Evolutionary conservation across 2,888 invertebrate genomes (phyloP), one percentile per base, ranked within the genome.

Genomic region (Melanostoma mellinum): DNA sequence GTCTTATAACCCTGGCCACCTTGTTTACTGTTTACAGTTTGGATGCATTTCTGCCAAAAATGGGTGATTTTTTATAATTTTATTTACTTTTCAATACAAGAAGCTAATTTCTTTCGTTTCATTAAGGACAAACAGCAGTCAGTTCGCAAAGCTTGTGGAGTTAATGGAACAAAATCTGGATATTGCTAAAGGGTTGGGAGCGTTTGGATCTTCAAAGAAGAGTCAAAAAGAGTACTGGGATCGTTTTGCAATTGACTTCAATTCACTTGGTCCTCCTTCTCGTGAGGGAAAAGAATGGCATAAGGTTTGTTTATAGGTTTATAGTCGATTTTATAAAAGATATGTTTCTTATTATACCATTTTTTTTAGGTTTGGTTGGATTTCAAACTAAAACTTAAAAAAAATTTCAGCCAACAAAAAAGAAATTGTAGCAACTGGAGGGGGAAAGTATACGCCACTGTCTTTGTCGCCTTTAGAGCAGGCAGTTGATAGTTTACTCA

Each of bases 281-380:
- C 9, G 32, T 1, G 42, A 44, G 33, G 60, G 60, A 33, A 60
- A 60, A n/a, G 60, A 60, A 33, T 33, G 44, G 60, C 60, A 60
- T 60, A 60, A 60, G 32, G 50, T 50, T 6, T 32, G 50, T 32
- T 32, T 8, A 32, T 3, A 6, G n/a, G n/a, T n/a, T n/a, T n/a
- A n/a, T n/a, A n/a, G n/a, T n/a, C n/a, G n/a, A n/a, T n/a, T n/a
- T n/a, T n/a, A 50, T 8, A 32, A 50, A 50, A 30, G 32, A 6
- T 6, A 48, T 2, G n/a, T 33, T 52, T 35, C 4, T n/a, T n/a
- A 52, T 1, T 33, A 2, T 33, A n/a, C n/a, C n/a, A n/a, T 44
- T 9, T 42, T 42, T 42, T 5, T 6, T 30, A 56, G 58, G 42
- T 60, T 33, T 60, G 32, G 58, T 33, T 44, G 20, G 44, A 60